Conservation (phyloP, 2,888 invertebrate genomes). For the Nasonovia ribisnigri region DNA sequence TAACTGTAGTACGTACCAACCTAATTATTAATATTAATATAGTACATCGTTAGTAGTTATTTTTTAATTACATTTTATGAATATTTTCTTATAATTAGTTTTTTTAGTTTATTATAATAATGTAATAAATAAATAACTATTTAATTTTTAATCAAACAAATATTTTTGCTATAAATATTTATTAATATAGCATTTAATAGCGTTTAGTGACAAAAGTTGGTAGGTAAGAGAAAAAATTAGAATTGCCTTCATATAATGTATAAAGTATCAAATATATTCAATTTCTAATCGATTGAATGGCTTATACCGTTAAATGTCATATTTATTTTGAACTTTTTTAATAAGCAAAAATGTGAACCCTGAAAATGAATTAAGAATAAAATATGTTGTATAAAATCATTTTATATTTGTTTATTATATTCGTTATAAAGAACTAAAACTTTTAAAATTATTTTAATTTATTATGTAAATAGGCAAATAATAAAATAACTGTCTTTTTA, state of each 20-base stretch:
- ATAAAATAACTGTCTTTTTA: too few relatives aligned
- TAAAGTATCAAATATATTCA: too few relatives aligned
- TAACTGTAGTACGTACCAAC: background rate
- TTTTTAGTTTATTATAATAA: background rate
- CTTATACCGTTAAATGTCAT: too few relatives aligned
- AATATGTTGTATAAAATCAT: too few relatives aligned
- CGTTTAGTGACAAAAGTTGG: background rate
- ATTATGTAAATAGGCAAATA: too few relatives aligned
- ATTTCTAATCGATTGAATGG: too few relatives aligned
- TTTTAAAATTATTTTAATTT: too few relatives aligned
- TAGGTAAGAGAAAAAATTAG: background rate
- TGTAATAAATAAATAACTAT: background rate
- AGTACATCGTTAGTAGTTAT: background rate
- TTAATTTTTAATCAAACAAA: background rate
- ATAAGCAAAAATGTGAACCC: too few relatives aligned
- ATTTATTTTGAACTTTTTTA: too few relatives aligned
- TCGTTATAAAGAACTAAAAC: too few relatives aligned
- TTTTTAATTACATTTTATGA: background rate
- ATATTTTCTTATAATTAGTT: background rate
- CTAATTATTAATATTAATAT: background rate
- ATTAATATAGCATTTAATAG: background rate
- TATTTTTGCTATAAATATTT: background rate
- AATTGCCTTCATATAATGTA: background rate
- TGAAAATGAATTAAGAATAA: too few relatives aligned
- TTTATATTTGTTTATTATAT: too few relatives aligned